These are phyloP conservation scores for Rhyacophila evoluta DNA, from an alignment of 2,888 invertebrate genomes.

Conservation along the genomic window DNA sequence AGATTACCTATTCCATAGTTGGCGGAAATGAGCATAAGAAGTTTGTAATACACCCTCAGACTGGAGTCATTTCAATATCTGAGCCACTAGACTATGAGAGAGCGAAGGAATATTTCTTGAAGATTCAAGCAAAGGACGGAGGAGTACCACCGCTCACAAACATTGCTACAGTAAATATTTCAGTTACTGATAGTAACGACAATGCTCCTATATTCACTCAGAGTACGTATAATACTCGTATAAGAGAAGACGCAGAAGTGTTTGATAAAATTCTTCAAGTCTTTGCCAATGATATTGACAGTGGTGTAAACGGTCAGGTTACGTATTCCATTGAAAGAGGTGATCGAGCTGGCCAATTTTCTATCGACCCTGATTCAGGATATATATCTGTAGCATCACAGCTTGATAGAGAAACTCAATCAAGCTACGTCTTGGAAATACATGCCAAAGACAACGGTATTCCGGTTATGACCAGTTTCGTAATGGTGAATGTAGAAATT, in stretches of 20 bases:
- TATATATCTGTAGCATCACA: slow-evolving; percentile 79
- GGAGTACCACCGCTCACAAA: slow-evolving; percentile 91
- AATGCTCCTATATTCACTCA: slow-evolving; percentile 87
- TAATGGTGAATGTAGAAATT: slow-evolving; percentile 83
- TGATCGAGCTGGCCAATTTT: slow-evolving; percentile 82
- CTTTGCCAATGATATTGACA: slow-evolving; percentile 87
- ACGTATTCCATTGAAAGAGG: slow-evolving; percentile 80
- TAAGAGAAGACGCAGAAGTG: slow-evolving; percentile 82
- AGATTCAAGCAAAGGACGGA: slow-evolving; percentile 91
- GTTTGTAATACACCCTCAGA: slow-evolving; percentile 80
- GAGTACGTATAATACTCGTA: slow-evolving; percentile 79
- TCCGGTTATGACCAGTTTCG: slow-evolving; percentile 80
- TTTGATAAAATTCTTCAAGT: slow-evolving; percentile 83
- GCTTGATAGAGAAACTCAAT: slow-evolving; percentile 86
- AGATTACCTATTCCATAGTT: slow-evolving; percentile 87
- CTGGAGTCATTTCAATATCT: slow-evolving; percentile 81
- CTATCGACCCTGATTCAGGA: slow-evolving; percentile 81
- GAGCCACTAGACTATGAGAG: slow-evolving; percentile 90
- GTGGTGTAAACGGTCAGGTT: slow-evolving; percentile 82
- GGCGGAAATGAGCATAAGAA: slow-evolving; percentile 91
- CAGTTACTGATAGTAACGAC: slow-evolving; percentile 88
- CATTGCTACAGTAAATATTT: slow-evolving; percentile 87
- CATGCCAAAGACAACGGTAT: slow-evolving; percentile 85
- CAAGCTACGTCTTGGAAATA: slow-evolving; percentile 82
- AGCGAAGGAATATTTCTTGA: slow-evolving; percentile 86